phyloP scores from a whole-genome alignment of 2,888 invertebrate species.

The Nomada hirtipes region DNA sequence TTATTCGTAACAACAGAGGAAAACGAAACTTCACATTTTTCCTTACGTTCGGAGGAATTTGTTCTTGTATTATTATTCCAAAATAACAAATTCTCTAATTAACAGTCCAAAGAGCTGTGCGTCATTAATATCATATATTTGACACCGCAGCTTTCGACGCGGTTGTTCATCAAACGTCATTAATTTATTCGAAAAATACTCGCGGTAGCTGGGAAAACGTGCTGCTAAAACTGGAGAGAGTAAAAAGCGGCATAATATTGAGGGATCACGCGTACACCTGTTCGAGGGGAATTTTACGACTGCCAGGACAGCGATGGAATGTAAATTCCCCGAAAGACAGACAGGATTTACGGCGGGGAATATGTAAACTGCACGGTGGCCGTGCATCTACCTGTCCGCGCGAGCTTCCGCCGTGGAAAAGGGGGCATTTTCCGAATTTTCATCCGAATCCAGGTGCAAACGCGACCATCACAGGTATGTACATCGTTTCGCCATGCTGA shows the following conservation, averaged over 20 bases:
- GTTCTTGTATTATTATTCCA: no score
- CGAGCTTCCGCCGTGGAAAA: constrained; percentile 18
- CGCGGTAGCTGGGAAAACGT: neutral
- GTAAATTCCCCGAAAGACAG: constrained; percentile 64
- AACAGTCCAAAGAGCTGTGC: no score
- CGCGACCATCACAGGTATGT: constrained; percentile 10
- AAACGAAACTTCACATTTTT: no score
- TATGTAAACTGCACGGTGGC: constrained; percentile 43
- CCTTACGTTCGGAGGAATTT: no score
- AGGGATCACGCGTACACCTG: constrained; percentile 47
- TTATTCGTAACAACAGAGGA: no score
- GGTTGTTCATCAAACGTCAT: no score
- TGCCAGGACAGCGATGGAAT: constrained; percentile 54
- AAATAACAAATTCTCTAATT: no score
- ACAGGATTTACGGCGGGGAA: constrained; percentile 59
- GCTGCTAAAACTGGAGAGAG: neutral
- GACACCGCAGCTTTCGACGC: no score
- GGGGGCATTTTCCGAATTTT: constrained; percentile 44
- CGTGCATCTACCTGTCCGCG: constrained; percentile 50
- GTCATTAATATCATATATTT: no score
- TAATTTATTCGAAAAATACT: no score
- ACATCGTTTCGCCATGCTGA: neutral
- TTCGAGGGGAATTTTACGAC: constrained; percentile 57
- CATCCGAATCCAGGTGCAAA: constrained; percentile 36
- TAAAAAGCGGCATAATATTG: constrained; percentile 30